These are phyloP conservation scores for Smutsia gigantea DNA, from an alignment of 2,797 vertebrate species.

Conservation along the genomic window DNA sequence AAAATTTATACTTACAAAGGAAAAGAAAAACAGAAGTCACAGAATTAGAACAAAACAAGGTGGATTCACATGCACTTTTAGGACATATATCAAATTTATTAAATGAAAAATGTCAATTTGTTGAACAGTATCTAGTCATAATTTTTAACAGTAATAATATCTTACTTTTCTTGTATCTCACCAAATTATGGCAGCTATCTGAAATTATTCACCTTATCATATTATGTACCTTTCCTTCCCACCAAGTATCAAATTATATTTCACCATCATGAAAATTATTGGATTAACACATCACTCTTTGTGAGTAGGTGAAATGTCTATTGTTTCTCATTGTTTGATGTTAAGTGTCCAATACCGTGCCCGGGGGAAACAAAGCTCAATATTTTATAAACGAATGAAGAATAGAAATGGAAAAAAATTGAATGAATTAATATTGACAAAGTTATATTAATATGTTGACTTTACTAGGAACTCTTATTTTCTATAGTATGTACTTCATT, in stretches of 20 bases:
- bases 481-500: neutral
- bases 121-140: neutral
- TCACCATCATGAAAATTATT: neutral
- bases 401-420: neutral
- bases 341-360: neutral
- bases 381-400: neutral
- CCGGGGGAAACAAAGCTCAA: neutral
- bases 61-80: neutral
- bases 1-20: neutral
- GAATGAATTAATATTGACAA: neutral
- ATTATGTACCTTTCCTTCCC: neutral
- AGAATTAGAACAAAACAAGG: neutral
- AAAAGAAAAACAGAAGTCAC: neutral
- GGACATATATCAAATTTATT: neutral
- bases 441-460: neutral
- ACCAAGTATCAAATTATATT: neutral
- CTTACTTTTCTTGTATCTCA: neutral
- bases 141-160: neutral
- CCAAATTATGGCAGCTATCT: neutral
- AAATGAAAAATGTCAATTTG: neutral
- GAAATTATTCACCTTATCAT: neutral
- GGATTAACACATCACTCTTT: too few relatives aligned
- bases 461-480: neutral
- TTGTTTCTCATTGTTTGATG: neutral
- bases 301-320: neutral